Conservation (phyloP, 1,140 invertebrate species). For the Goniozus legneri region DNA sequence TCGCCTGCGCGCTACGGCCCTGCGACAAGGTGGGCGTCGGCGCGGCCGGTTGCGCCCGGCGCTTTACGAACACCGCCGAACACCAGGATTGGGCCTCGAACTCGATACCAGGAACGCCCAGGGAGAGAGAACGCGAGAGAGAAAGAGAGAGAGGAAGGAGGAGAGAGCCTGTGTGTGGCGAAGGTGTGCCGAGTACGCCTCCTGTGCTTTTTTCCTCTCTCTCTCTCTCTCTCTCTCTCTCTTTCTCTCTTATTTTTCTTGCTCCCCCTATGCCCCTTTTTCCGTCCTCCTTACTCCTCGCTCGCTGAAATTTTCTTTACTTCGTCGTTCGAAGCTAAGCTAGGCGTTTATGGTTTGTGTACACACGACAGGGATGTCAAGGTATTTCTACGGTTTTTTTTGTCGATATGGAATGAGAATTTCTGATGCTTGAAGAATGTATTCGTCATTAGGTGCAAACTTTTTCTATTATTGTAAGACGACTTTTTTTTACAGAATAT, state of each 20-base stretch:
- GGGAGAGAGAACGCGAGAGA: conserved; percentile 43
- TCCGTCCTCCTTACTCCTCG: not conserved
- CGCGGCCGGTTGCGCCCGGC: conserved; percentile 48
- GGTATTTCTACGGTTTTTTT: too few species aligned
- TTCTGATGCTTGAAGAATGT: too few species aligned
- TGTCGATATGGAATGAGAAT: too few species aligned
- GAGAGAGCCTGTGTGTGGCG: too few species aligned
- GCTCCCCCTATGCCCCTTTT: conserved; percentile 11
- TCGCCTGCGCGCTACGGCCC: conserved; percentile 47
- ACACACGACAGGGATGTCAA: too few species aligned
- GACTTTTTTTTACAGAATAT: too few species aligned
- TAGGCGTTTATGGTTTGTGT: too few species aligned
- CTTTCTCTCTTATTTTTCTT: conserved; percentile 23
- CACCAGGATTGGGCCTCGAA: conserved; percentile 47
- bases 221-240: conserved; percentile 22
- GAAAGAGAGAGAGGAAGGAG: conserved; percentile 43
- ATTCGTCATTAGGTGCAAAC: too few species aligned
- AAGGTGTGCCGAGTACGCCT: conserved; percentile 50
- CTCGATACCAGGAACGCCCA: conserved; percentile 48
- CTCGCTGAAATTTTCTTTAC: not conserved
- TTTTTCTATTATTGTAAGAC: too few species aligned
- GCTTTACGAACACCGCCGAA: conserved; percentile 45
- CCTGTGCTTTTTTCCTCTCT: conserved; percentile 23
- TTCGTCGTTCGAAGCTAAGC: too few species aligned
- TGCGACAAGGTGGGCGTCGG: conserved; percentile 45